Percentiles rank a stretch among this genome's conserved stretches.
Evolutionary conservation across 2,888 invertebrate genomes (phyloP).

Genomic region (Notocelia uddmanniana): DNA sequence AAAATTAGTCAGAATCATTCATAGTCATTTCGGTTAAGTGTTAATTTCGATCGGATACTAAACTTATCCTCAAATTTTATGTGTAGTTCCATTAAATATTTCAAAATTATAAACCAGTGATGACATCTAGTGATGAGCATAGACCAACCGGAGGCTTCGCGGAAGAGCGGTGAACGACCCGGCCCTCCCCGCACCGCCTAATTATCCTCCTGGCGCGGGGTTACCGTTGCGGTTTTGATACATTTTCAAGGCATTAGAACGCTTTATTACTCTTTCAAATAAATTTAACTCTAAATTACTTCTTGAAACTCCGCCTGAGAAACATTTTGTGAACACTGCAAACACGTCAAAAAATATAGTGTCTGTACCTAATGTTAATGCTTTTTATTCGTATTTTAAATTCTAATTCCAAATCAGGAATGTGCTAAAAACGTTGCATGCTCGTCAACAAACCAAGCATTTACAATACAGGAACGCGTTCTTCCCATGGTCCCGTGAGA

Average conservation of each 20-base stretch:
- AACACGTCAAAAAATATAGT: constrained; percentile 3
- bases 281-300: constrained; percentile 29
- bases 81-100: background rate
- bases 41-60: background rate
- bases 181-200: constrained; percentile 63
- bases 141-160: constrained; percentile 64
- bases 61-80: background rate
- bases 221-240: constrained; percentile 63
- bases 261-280: constrained; percentile 37
- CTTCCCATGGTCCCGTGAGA: constrained; percentile 82
- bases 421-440: constrained; percentile 45
- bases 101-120: constrained; percentile 24
- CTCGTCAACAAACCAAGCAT: constrained; percentile 44
- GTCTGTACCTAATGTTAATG: background rate
- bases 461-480: constrained; percentile 54
- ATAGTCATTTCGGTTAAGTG: background rate
- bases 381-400: constrained; percentile 26
- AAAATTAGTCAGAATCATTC: no score
- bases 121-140: constrained; percentile 51
- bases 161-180: constrained; percentile 67
- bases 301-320: constrained; percentile 7
- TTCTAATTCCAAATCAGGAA: constrained; percentile 34
- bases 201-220: constrained; percentile 63
- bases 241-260: constrained; percentile 54
- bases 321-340: constrained; percentile 10